phyloP scores from a whole-genome alignment of 2,888 invertebrate species.

The Agelastica alni region DNA sequence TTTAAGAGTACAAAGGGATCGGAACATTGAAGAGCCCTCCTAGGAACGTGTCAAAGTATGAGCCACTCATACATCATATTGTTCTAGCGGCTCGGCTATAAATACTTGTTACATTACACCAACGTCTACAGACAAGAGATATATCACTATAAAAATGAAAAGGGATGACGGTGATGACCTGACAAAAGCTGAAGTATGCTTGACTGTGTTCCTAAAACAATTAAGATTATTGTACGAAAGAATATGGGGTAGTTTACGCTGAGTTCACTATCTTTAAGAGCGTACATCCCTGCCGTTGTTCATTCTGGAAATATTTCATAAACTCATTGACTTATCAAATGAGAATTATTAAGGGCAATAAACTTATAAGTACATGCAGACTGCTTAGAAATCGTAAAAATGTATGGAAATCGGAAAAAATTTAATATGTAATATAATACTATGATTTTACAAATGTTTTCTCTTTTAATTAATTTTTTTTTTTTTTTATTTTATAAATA shows the following conservation, averaged over 20 bases:
- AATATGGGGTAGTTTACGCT: slow-evolving; percentile 6
- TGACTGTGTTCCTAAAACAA: slow-evolving; percentile 15
- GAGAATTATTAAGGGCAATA: not conserved
- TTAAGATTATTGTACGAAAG: slow-evolving; percentile 21
- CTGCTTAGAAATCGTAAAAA: too few species aligned
- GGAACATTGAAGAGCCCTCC: slow-evolving; percentile 33
- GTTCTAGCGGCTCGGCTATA: slow-evolving; percentile 40
- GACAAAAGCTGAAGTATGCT: slow-evolving; percentile 27
- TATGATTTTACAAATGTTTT: too few species aligned
- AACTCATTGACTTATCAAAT: not conserved
- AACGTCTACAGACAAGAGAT: slow-evolving; percentile 17
- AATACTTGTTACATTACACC: slow-evolving; percentile 42
- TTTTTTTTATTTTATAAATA: too few species aligned
- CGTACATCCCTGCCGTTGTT: not conserved
- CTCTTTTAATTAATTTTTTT: too few species aligned
- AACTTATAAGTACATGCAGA: not conserved
- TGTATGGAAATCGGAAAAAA: too few species aligned
- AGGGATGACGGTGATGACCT: slow-evolving; percentile 22
- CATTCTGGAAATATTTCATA: not conserved
- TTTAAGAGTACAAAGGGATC: slow-evolving; percentile 40
- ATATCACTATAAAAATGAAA: slow-evolving; percentile 21
- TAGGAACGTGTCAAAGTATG: slow-evolving; percentile 37
- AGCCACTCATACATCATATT: slow-evolving; percentile 33
- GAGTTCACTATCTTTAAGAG: not conserved
- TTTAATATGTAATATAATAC: too few species aligned